Base-by-base conservation (phyloP, 2,113 vertebrate genomes). In the Thryonomys swinderianus region DNA sequence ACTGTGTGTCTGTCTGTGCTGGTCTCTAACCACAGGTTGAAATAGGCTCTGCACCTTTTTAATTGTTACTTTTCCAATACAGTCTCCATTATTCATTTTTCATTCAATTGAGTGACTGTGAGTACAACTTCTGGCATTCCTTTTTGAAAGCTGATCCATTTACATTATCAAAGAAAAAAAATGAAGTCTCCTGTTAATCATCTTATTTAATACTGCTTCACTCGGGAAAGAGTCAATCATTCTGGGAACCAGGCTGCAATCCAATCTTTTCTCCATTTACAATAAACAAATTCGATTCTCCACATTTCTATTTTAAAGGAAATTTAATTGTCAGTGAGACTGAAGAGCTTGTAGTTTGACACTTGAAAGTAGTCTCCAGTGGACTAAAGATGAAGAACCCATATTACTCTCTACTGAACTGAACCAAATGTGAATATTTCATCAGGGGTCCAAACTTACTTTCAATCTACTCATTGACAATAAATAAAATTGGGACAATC, bases 281-380 rank as follows among this genome's bases (percentile, higher is more conserved):
- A 93, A 93, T 93, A 92, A 97, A 86, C 57, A 93, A 94, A 96
- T 97, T 94, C 90, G 96, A 94, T 96, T 94, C 69, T 81, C 87
- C 62, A 79, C 92, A 84, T 93, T 62, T 94, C 61, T 92, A 61
- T 91, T 85, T 96, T 95, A 97, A 95, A 88, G 82, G 67, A 93
- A 95, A 96, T 96, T 95, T 92, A 94, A 95, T 97, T 53, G 55
- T 95, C 48, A 76, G 86, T 61, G 64, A 88, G 88, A 42, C 45
- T 71, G 61, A 90, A 34, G 61, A 91, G 32, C 62, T 94, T 85
- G 53, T 55, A 90, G 78, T 81, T 94, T 95, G 92, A 93, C 85
- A 93, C 78, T 85, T 88, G 79, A 16, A n/a, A 85, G 32, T 78
- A 85, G 71, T 88, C 89, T 86, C 27, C 69, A 80, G 82, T 57